phyloP scores from a whole-genome alignment of 2,888 invertebrate species.

The Melinopterus prodromus region DNA sequence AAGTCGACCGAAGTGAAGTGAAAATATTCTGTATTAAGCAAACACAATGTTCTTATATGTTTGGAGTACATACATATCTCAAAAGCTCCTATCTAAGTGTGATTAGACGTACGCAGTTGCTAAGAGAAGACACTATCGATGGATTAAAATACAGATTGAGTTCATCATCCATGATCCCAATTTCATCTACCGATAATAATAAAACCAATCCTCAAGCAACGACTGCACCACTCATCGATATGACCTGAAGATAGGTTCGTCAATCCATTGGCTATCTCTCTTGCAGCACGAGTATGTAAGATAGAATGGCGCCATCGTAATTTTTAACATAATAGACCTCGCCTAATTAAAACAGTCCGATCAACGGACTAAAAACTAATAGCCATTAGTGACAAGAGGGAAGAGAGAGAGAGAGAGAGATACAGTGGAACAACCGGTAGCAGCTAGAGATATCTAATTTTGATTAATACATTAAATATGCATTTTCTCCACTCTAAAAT shows the following conservation, averaged over 20 bases:
- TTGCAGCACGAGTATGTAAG: constrained; percentile 11
- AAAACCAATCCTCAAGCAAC: neutral
- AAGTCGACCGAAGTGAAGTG: too few relatives aligned
- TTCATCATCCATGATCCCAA: constrained; percentile 38
- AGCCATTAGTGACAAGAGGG: neutral
- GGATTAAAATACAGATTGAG: constrained; percentile 40
- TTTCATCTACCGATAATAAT: constrained; percentile 34
- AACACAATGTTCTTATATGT: too few relatives aligned
- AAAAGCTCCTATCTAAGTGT: neutral
- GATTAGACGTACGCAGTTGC: constrained; percentile 13
- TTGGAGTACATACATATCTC: neutral
- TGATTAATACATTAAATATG: constrained; percentile 4
- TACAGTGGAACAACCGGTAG: neutral
- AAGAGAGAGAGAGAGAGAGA: neutral
- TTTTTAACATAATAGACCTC: constrained; percentile 25
- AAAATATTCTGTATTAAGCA: too few relatives aligned
- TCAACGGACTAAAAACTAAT: neutral
- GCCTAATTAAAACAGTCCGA: constrained; percentile 15
- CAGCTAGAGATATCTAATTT: neutral
- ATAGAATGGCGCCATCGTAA: constrained; percentile 25
- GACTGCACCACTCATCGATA: neutral
- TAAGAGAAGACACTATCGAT: constrained; percentile 27
- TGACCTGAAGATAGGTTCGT: neutral
- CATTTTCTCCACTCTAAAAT: neutral
- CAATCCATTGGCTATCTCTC: neutral